These are phyloP conservation scores for Sebastes baramenuke DNA, from an alignment of 2,797 vertebrate genomes.

Conservation along the genomic window DNA sequence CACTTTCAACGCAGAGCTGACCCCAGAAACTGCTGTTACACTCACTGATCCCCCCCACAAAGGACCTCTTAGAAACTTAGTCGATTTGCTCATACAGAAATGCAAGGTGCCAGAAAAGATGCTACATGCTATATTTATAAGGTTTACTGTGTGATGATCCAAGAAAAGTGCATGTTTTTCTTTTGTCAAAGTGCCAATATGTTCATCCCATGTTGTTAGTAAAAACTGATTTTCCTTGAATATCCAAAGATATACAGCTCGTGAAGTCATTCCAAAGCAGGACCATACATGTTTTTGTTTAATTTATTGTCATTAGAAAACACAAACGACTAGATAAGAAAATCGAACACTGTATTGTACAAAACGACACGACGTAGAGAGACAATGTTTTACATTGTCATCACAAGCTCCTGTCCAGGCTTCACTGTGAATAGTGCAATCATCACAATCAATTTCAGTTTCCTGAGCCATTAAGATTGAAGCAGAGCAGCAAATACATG, in stretches of 20 bases:
- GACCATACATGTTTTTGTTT: background rate
- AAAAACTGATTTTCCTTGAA: background rate
- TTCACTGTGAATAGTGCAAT: slow-evolving; percentile 49
- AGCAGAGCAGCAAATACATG: slow-evolving; percentile 22
- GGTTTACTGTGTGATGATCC: background rate
- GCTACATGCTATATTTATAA: background rate
- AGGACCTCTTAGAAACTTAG: background rate
- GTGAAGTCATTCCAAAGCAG: background rate
- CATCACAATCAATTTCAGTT: slow-evolving; percentile 12
- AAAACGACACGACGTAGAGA: slow-evolving; percentile 37
- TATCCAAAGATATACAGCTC: background rate
- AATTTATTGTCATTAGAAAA: slow-evolving; percentile 58
- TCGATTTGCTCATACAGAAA: background rate
- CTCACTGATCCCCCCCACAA: background rate
- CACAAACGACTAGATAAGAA: slow-evolving; percentile 20
- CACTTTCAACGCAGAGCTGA: slow-evolving; percentile 53
- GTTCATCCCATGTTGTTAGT: background rate
- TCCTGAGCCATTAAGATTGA: slow-evolving; percentile 50
- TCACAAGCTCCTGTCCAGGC: background rate
- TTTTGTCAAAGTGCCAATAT: slow-evolving; percentile 8
- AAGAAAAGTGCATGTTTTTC: background rate
- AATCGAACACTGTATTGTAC: slow-evolving; percentile 31
- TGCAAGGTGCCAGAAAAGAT: background rate
- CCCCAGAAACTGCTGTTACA: background rate
- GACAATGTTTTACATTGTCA: slow-evolving; percentile 3